phyloP scores from a whole-genome alignment of 1,140 invertebrate genomes.

The Heliconius himera region DNA sequence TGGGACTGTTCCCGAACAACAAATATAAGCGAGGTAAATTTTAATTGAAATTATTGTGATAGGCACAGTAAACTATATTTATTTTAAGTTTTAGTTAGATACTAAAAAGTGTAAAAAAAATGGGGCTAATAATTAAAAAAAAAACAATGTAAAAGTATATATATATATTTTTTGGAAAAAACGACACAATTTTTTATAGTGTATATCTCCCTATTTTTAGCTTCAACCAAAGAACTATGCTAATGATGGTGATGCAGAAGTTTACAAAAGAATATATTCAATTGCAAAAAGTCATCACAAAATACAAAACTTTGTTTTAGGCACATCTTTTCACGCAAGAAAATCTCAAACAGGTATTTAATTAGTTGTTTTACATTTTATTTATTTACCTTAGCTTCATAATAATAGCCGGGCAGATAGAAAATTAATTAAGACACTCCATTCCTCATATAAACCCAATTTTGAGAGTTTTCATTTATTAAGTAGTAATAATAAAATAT shows the following conservation, averaged over 20 bases:
- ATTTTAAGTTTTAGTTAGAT: no score
- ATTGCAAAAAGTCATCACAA: constrained; percentile 68
- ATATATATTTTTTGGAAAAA: neutral
- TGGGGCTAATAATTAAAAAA: neutral
- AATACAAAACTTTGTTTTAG: constrained; percentile 67
- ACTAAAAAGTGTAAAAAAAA: no score
- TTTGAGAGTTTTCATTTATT: neutral
- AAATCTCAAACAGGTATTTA: constrained; percentile 58
- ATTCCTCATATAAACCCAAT: no score
- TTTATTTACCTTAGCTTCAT: neutral
- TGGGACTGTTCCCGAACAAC: constrained; percentile 69
- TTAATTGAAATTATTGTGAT: neutral
- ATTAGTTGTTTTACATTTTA: neutral
- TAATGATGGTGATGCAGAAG: constrained; percentile 63
- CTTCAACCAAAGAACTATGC: constrained; percentile 47
- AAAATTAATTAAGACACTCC: no score
- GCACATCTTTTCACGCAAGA: constrained; percentile 58
- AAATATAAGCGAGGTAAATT: neutral
- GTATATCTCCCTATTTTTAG: constrained; percentile 41
- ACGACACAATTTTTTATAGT: no score
- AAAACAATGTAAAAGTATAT: neutral
- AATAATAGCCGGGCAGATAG: no score
- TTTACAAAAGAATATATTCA: constrained; percentile 64
- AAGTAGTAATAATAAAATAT: neutral
- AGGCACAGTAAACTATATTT: no score